These are phyloP conservation scores for Merodon equestris DNA, from an alignment of 2,888 invertebrate genomes.

Conservation along the genomic window DNA sequence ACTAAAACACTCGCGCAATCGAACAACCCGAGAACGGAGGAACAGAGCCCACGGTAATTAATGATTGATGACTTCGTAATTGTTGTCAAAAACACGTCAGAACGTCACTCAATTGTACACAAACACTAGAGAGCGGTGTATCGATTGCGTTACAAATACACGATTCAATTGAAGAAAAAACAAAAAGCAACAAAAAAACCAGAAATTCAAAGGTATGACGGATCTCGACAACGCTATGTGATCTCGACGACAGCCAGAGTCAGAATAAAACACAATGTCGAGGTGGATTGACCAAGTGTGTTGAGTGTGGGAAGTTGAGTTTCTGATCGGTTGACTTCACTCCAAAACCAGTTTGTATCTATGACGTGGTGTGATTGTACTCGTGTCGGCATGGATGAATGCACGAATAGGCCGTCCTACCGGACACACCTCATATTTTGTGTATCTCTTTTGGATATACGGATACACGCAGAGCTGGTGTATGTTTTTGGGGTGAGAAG, in stretches of 20 bases:
- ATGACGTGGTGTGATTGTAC: constrained; percentile 10
- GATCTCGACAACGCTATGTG: constrained; percentile 74
- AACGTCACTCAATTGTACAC: constrained; percentile 28
- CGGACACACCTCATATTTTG: constrained; percentile 18
- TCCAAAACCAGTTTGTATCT: constrained; percentile 54
- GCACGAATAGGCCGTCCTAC: constrained; percentile 45
- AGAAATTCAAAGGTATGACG: constrained; percentile 62
- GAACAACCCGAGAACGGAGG: no score
- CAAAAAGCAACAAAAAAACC: constrained; percentile 30
- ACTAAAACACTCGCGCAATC: constrained; percentile 27
- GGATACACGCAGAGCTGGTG: constrained; percentile 11
- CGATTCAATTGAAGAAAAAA: constrained; percentile 1
- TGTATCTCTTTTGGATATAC: no score
- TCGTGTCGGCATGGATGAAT: not conserved
- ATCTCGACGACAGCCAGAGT: constrained; percentile 77
- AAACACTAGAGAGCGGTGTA: constrained; percentile 15
- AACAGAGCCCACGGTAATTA: constrained; percentile 32
- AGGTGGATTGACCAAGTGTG: constrained; percentile 72
- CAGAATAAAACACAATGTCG: constrained; percentile 76
- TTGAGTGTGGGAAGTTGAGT: constrained; percentile 66
- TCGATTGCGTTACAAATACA: constrained; percentile 14
- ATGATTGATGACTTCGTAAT: constrained; percentile 37
- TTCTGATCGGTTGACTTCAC: constrained; percentile 46
- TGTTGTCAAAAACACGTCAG: constrained; percentile 50
- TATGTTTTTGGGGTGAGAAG: constrained; percentile 52